phyloP scores from a whole-genome alignment of 2,888 invertebrate species.

The Micoletzkya japonica region DNA sequence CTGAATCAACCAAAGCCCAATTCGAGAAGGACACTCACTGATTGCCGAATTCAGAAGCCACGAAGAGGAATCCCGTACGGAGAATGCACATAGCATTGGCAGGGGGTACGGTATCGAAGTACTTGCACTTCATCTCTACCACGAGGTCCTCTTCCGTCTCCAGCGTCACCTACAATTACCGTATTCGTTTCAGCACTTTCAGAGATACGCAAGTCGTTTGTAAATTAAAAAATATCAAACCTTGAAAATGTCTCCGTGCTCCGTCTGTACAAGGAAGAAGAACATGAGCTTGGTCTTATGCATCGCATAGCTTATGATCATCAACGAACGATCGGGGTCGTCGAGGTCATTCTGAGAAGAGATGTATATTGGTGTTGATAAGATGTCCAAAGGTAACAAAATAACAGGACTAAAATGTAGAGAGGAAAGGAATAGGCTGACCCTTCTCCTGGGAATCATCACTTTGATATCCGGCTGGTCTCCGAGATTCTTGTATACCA shows the following conservation, averaged over 20 bases:
- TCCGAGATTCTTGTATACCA: conserved; percentile 97
- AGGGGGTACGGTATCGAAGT: conserved; percentile 98
- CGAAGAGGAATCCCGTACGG: conserved; percentile 96
- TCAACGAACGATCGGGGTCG: conserved; percentile 98
- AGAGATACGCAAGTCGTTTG: not conserved
- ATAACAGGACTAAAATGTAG: too few species aligned
- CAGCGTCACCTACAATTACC: conserved; percentile 73
- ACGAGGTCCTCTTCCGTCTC: conserved; percentile 96
- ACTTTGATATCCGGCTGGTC: conserved; percentile 92
- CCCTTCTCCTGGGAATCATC: conserved; percentile 89
- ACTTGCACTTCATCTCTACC: conserved; percentile 96
- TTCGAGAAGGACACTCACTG: conserved; percentile 78
- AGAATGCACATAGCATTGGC: conserved; percentile 95
- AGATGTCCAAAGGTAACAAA: too few species aligned
- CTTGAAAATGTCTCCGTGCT: conserved; percentile 95
- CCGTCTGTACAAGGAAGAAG: conserved; percentile 97
- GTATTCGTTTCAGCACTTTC: not conserved
- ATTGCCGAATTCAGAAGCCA: conserved; percentile 98
- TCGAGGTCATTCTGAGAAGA: conserved; percentile 83
- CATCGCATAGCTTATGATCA: conserved; percentile 97
- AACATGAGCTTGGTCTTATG: conserved; percentile 99
- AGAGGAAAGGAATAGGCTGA: conserved; percentile 59
- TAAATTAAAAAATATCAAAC: conserved; percentile 76
- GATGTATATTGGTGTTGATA: conserved; percentile 22
- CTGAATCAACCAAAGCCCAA: not conserved